phyloP scores from a whole-genome alignment of 2,113 vertebrate genomes.

The Apistogramma diplotaenia region DNA sequence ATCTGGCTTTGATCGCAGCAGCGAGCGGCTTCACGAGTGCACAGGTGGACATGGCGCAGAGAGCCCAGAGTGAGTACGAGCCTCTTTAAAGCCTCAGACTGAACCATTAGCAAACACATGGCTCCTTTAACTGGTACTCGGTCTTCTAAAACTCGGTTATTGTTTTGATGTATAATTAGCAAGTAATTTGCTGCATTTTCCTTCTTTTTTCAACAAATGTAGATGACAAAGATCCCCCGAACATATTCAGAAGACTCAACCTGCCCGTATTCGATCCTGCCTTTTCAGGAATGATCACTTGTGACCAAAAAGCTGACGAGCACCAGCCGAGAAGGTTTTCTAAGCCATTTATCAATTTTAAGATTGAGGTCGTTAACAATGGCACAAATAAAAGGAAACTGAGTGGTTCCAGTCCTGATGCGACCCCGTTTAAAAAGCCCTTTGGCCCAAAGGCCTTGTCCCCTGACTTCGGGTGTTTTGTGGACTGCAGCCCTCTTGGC shows the following conservation, averaged over 20 bases:
- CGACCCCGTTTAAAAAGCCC: slow-evolving; percentile 42
- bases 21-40: not conserved
- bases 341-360: slow-evolving; percentile 30
- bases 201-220: slow-evolving; percentile 7
- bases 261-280: not conserved
- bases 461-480: slow-evolving; percentile 46
- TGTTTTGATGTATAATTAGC: no score
- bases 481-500: slow-evolving; percentile 1
- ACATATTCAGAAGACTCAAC: not conserved
- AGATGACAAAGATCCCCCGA: not conserved
- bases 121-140: no score
- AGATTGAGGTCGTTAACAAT: slow-evolving; percentile 22
- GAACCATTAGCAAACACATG: no score
- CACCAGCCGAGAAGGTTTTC: not conserved
- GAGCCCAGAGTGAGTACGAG: not conserved
- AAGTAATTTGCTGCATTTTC: not conserved
- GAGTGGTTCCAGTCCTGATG: slow-evolving; percentile 10
- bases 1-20: not conserved
- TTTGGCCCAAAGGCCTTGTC: slow-evolving; percentile 11
- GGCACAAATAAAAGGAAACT: slow-evolving; percentile 13
- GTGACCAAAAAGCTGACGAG: not conserved
- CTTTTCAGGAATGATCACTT: slow-evolving; percentile 12
- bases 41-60: not conserved
- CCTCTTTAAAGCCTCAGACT: no score
- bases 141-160: no score